phyloP scores from a whole-genome alignment of 2,797 vertebrate species.

The Anabas testudineus region DNA sequence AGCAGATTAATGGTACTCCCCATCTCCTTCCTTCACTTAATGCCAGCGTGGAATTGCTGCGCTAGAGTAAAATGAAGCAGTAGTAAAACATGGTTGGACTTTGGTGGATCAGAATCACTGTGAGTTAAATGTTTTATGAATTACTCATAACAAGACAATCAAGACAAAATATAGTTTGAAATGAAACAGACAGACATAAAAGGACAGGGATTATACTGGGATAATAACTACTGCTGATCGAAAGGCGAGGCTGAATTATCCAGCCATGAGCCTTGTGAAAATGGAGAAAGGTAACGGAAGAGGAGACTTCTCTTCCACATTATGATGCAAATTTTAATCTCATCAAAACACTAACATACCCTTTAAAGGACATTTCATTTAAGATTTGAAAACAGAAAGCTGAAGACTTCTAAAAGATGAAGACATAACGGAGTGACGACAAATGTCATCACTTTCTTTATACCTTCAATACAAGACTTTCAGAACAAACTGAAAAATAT shows the following conservation, averaged over 20 bases:
- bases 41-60: slow-evolving; percentile 43
- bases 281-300: slow-evolving; percentile 9
- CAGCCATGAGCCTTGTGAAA: slow-evolving; percentile 14
- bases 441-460: slow-evolving; percentile 4
- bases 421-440: neutral
- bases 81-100: slow-evolving; percentile 57
- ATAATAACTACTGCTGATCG: slow-evolving; percentile 4
- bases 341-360: slow-evolving; percentile 6
- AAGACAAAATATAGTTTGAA: slow-evolving; percentile 5
- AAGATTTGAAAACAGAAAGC: slow-evolving; percentile 20
- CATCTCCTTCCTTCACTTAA: slow-evolving; percentile 58
- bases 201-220: slow-evolving; percentile 4
- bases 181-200: neutral
- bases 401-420: neutral
- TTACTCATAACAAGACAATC: slow-evolving; percentile 27
- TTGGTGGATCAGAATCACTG: slow-evolving; percentile 38
- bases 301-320: slow-evolving; percentile 3
- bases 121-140: slow-evolving; percentile 34
- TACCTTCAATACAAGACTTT: neutral
- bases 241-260: slow-evolving; percentile 5
- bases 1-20: slow-evolving; percentile 4
- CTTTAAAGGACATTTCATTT: slow-evolving; percentile 14
- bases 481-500: too few species aligned
- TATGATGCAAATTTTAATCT: slow-evolving; percentile 10
- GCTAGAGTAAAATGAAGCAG: slow-evolving; percentile 43